Percentiles rank a stretch among this genome's conserved stretches.
Conservation (phyloP, 2,113 vertebrate genomes). For the Cyanoramphus novaezelandiae region DNA sequence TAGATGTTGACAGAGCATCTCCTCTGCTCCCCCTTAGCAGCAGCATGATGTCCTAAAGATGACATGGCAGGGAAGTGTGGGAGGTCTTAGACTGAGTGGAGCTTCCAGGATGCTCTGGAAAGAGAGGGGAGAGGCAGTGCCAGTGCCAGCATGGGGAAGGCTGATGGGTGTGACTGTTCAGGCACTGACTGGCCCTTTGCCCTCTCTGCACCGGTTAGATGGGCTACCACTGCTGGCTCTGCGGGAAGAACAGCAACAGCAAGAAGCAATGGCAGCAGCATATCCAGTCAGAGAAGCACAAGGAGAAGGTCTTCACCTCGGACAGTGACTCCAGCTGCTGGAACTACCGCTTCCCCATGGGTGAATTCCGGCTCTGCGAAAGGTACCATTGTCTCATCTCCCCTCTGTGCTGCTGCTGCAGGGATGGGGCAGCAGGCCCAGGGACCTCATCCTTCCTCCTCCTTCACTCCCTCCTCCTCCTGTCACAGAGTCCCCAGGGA, state of each 20-base stretch:
- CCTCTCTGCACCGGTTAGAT: slow-evolving; percentile 68
- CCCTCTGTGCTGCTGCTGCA: not conserved
- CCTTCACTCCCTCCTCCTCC: not conserved
- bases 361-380: slow-evolving; percentile 82
- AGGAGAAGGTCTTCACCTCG: slow-evolving; percentile 92
- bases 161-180: accelerated
- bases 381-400: slow-evolving; percentile 61
- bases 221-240: slow-evolving; percentile 90
- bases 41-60: not conserved
- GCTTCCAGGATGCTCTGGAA: not conserved
- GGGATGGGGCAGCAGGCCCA: not conserved
- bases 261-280: slow-evolving; percentile 97
- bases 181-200: not conserved
- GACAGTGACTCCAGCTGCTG: slow-evolving; percentile 88
- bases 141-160: not conserved
- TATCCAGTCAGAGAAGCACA: slow-evolving; percentile 93
- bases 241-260: slow-evolving; percentile 93
- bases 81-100: not conserved
- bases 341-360: slow-evolving; percentile 91
- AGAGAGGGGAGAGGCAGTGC: not conserved
- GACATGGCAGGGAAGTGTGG: not conserved
- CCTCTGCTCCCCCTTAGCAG: not conserved
- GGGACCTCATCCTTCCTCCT: not conserved
- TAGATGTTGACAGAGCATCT: not conserved
- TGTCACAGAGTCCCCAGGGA: not conserved